Evolutionary conservation across 1,140 invertebrate species (phyloP).

Genomic region (Drosophila serrata): DNA sequence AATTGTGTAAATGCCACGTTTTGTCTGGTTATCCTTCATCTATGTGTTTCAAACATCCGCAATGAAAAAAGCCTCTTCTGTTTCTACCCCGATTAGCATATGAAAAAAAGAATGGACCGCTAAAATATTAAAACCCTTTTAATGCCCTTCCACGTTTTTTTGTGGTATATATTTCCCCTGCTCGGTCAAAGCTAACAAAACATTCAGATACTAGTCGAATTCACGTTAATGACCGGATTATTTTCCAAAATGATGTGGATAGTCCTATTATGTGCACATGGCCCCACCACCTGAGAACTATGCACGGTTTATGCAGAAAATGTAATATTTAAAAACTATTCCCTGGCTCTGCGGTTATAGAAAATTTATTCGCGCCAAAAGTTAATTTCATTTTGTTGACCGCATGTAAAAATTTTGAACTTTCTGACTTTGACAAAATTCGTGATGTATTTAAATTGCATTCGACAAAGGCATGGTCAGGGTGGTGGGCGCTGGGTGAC

Average conservation of each 20-base stretch:
- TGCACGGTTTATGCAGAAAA: conserved; percentile 15
- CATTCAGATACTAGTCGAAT: conserved; percentile 64
- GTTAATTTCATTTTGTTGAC: conserved; percentile 72
- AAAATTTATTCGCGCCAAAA: conserved; percentile 59
- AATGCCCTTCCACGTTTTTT: conserved; percentile 3
- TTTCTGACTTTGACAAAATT: conserved; percentile 68
- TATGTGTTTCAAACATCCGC: conserved; percentile 4
- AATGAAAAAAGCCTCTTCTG: background rate
- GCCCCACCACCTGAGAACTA: too few relatives aligned
- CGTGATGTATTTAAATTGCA: conserved; percentile 21
- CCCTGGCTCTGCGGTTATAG: conserved; percentile 27
- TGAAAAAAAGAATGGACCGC: conserved; percentile 44
- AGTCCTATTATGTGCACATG: conserved; percentile 48
- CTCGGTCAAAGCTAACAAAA: conserved; percentile 51
- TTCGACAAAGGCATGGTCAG: background rate
- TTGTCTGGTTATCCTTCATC: conserved; percentile 38
- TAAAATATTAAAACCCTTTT: conserved; percentile 35
- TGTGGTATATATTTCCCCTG: conserved; percentile 24
- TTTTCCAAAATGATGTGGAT: conserved; percentile 71
- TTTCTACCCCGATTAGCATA: conserved; percentile 38
- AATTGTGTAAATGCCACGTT: conserved; percentile 48
- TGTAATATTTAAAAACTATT: conserved; percentile 46
- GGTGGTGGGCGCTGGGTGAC: background rate
- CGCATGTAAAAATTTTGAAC: conserved; percentile 65
- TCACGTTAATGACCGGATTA: conserved; percentile 66